Percentiles rank a stretch among this genome's conserved stretches.
phyloP scores from a whole-genome alignment of 2,797 vertebrate genomes.

The Sebastes diploproa region DNA sequence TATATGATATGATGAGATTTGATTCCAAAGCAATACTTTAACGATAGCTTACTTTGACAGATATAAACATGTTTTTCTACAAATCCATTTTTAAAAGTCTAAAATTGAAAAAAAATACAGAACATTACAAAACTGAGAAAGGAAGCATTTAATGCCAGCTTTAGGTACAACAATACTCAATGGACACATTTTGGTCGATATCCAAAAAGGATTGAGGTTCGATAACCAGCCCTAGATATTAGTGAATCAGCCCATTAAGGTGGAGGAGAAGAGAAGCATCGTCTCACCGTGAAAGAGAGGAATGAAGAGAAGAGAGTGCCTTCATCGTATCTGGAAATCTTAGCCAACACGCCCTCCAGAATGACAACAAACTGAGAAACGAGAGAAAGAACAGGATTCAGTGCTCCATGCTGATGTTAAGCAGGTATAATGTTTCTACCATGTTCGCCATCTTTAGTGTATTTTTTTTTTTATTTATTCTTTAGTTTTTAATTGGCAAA shows the following conservation, averaged over 20 bases:
- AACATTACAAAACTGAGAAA: not conserved
- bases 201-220: not conserved
- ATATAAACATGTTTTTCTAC: not conserved
- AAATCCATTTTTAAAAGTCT: not conserved
- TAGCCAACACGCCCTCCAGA: slow-evolving; percentile 96
- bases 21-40: not conserved
- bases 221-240: not conserved
- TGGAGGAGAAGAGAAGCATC: not conserved
- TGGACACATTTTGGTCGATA: not conserved
- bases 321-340: slow-evolving; percentile 99
- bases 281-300: slow-evolving; percentile 97
- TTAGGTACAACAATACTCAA: not conserved
- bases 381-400: not conserved
- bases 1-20: not conserved
- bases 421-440: not conserved
- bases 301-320: slow-evolving; percentile 99
- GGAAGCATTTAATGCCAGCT: not conserved
- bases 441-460: not conserved
- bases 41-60: not conserved
- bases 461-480: not conserved
- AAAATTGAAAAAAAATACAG: not conserved
- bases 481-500: not conserved
- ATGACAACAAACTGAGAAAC: slow-evolving; percentile 91
- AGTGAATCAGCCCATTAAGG: not conserved
- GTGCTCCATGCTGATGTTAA: not conserved